phyloP scores from a whole-genome alignment of 53 echinoderm and acorn worm species.

The Holothuria leucospilota region DNA sequence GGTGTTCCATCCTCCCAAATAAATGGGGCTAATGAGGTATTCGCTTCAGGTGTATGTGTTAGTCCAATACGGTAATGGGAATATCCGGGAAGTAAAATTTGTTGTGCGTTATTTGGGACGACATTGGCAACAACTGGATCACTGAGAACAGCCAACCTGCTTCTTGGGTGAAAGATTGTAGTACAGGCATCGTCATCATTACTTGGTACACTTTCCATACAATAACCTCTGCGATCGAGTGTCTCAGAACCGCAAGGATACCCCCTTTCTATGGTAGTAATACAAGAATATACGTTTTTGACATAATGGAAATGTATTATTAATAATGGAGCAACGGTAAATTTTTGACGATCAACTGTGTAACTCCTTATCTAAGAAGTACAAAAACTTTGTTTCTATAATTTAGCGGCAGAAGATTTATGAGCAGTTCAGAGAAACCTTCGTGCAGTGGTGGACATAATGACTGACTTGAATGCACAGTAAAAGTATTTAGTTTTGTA shows the following conservation, averaged over 20 bases:
- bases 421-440: too few relatives aligned
- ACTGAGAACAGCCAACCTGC: background rate
- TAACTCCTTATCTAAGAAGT: too few relatives aligned
- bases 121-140: background rate
- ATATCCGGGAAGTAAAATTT: slow-evolving; percentile 2
- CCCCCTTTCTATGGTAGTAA: background rate
- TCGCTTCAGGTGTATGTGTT: background rate
- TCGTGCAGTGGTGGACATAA: too few relatives aligned
- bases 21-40: slow-evolving; percentile 17
- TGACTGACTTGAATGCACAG: too few relatives aligned
- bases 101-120: background rate
- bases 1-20: slow-evolving; percentile 35
- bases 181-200: background rate
- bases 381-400: too few relatives aligned
- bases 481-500: too few relatives aligned
- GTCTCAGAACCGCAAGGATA: slow-evolving; percentile 12
- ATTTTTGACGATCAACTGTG: too few relatives aligned
- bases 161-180: slow-evolving; percentile 20
- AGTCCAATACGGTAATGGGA: slow-evolving; percentile 34
- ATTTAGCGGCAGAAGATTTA: too few relatives aligned
- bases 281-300: too few relatives aligned
- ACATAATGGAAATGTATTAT: too few relatives aligned
- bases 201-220: background rate
- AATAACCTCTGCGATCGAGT: background rate
- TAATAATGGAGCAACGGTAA: too few relatives aligned